Evolutionary conservation across 2,797 vertebrate genomes (phyloP).

Genomic region (Graptemys geographica): DNA sequence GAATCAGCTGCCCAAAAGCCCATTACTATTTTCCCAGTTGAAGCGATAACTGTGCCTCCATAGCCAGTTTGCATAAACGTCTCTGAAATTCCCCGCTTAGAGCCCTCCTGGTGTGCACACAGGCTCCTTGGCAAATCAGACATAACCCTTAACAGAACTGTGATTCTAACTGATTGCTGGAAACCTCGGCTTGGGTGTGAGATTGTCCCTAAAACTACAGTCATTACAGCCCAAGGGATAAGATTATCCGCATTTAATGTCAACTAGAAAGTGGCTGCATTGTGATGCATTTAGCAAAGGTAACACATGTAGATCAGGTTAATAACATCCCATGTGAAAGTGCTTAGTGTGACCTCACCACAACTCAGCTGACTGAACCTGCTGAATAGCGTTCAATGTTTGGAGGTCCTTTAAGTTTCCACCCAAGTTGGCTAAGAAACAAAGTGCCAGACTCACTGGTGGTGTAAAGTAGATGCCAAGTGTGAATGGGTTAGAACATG

Average conservation of each 20-base stretch:
- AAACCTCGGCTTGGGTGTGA: neutral
- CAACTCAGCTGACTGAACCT: neutral
- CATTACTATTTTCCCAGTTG: conserved; percentile 34
- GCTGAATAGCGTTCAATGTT: neutral
- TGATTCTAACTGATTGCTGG: neutral
- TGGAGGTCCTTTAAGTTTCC: neutral
- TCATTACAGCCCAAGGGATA: neutral
- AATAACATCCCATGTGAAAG: conserved; percentile 26
- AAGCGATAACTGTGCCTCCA: neutral
- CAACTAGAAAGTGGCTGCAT: neutral
- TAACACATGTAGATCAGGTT: conserved; percentile 43
- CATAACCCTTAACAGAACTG: neutral
- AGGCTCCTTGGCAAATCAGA: neutral
- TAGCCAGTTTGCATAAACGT: neutral
- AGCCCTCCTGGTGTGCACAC: fast-evolving
- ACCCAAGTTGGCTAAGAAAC: neutral
- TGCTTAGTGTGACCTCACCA: neutral
- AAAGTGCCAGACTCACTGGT: neutral
- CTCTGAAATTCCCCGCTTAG: neutral
- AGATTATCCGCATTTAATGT: neutral
- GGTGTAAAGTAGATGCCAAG: neutral
- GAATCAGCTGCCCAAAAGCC: conserved; percentile 47
- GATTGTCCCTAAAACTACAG: fast-evolving
- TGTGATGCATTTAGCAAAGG: neutral
- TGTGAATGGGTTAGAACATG: neutral